Evolutionary conservation across 2,888 invertebrate genomes (phyloP).

Genomic region (Drosophila neonasuta): DNA sequence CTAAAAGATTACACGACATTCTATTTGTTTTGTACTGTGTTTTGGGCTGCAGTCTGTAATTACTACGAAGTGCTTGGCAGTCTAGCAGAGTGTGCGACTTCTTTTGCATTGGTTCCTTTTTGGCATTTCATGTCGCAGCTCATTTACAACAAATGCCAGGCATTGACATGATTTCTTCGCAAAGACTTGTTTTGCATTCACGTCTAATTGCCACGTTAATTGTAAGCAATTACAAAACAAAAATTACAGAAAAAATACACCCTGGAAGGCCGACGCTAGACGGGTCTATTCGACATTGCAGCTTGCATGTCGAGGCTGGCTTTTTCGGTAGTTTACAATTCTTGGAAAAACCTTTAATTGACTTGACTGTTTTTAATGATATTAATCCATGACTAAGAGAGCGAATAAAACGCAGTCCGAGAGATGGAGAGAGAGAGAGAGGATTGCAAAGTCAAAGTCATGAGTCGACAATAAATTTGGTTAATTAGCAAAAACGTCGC

Average conservation of each 20-base stretch:
- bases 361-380: slow-evolving; percentile 33
- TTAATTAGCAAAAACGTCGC: slow-evolving; percentile 66
- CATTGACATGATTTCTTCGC: slow-evolving; percentile 66
- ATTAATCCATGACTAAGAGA: slow-evolving; percentile 54
- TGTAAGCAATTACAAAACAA: slow-evolving; percentile 56
- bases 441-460: slow-evolving; percentile 21
- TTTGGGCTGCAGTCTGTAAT: neutral
- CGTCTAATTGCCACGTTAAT: slow-evolving; percentile 66
- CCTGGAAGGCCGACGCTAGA: slow-evolving; percentile 14
- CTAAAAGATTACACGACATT: neutral
- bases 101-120: slow-evolving; percentile 24
- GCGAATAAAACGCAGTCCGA: neutral
- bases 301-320: slow-evolving; percentile 52
- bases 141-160: slow-evolving; percentile 63
- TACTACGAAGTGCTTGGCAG: slow-evolving; percentile 11
- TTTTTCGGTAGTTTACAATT: slow-evolving; percentile 31
- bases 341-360: slow-evolving; percentile 63
- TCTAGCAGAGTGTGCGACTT: neutral
- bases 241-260: slow-evolving; percentile 15
- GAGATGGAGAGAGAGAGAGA: neutral
- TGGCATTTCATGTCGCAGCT: slow-evolving; percentile 62
- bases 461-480: slow-evolving; percentile 62
- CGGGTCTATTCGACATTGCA: slow-evolving; percentile 1
- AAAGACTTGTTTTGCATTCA: slow-evolving; percentile 51
- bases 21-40: neutral